A percentile compares a stretch with the other conserved stretches of the same genome.
These are phyloP conservation scores for Pipra filicauda DNA, from an alignment of 2,113 vertebrate species.

Conservation along the genomic window DNA sequence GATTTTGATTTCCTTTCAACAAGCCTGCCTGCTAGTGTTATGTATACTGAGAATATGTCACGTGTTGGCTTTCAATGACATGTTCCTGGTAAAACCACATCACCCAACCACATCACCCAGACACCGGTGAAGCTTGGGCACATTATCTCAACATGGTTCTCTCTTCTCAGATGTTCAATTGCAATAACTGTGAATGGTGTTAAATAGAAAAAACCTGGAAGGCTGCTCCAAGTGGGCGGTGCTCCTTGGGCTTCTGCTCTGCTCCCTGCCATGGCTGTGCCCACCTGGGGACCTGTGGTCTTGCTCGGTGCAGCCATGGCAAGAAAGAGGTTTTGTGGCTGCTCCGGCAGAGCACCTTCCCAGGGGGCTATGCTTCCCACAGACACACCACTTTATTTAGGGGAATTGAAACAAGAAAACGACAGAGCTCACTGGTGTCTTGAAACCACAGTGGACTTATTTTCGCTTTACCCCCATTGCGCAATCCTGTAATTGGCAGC, in stretches of 20 bases:
- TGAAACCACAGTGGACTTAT: not conserved
- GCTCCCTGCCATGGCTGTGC: fast-evolving
- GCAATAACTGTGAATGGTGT: not conserved
- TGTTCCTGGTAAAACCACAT: not conserved
- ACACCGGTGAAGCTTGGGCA: fast-evolving
- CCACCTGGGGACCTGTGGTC: fast-evolving
- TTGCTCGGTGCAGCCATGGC: fast-evolving
- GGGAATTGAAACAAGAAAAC: not conserved
- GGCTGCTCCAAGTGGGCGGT: not conserved
- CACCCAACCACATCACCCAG: not conserved
- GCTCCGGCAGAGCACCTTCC: not conserved
- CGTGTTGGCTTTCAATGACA: not conserved
- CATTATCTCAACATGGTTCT: not conserved
- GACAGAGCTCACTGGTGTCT: not conserved
- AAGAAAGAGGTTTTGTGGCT: not conserved
- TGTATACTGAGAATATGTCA: not conserved
- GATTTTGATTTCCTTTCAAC: not conserved
- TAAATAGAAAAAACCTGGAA: not conserved
- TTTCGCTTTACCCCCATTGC: not conserved
- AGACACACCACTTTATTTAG: not conserved
- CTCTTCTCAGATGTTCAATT: not conserved
- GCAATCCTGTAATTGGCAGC: not conserved
- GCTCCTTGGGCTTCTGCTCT: not conserved
- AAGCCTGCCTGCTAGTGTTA: not conserved
- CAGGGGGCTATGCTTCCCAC: not conserved